Percentiles rank a stretch among this genome's conserved stretches.
phyloP scores from a whole-genome alignment of 2,113 vertebrate species.

The Pangasianodon hypophthalmus region DNA sequence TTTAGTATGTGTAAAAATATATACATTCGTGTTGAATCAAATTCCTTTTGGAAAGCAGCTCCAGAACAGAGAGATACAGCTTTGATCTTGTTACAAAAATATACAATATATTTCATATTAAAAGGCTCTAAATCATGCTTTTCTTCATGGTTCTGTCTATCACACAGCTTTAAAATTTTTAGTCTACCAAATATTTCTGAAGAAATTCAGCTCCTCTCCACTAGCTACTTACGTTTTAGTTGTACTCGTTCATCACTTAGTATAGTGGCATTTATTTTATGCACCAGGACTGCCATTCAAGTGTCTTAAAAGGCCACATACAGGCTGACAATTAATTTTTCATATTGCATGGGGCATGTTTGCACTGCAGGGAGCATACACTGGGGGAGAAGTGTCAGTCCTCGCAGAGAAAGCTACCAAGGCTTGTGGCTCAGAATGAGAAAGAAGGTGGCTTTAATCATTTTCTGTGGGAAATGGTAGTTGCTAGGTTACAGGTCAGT shows the following conservation, averaged over 20 bases:
- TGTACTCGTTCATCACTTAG: conserved; percentile 1
- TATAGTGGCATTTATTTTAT: conserved; percentile 3
- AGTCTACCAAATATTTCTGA: conserved; percentile 4
- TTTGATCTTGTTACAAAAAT: neutral
- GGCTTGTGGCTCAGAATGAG: conserved; percentile 65
- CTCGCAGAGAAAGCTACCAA: conserved; percentile 57
- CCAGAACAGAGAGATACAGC: neutral
- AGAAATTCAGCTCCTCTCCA: neutral
- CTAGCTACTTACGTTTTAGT: neutral
- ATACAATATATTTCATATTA: neutral
- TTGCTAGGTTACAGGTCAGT: conserved; percentile 80
- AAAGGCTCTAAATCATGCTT: neutral
- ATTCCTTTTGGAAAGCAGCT: neutral
- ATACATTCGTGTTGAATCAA: neutral
- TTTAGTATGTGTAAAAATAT: neutral
- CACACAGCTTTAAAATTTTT: neutral
- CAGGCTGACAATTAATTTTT: conserved; percentile 54
- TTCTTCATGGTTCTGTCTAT: neutral
- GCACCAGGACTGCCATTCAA: conserved; percentile 1
- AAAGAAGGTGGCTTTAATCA: conserved; percentile 68
- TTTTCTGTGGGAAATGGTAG: conserved; percentile 63
- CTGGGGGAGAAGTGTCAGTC: conserved; percentile 46
- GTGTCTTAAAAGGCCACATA: conserved; percentile 52
- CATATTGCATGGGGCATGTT: conserved; percentile 51
- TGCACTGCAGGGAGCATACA: conserved; percentile 45